These are phyloP conservation scores for Ophioninae sp. DNA, from an alignment of 2,888 invertebrate genomes.

Conservation along the genomic window DNA sequence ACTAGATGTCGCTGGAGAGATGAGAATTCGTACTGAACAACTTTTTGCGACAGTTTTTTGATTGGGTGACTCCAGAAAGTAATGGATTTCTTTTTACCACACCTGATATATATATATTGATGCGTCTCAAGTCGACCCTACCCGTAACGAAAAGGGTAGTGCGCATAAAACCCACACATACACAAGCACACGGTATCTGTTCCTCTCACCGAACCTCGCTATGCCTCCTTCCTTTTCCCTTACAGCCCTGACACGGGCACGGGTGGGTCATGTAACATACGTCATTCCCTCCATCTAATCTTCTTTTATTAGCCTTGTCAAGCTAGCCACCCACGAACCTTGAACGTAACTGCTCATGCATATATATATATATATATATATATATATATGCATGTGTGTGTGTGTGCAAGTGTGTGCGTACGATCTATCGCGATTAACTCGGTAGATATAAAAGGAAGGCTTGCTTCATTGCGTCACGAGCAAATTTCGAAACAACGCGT, in stretches of 20 bases:
- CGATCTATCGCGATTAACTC: conserved; percentile 17
- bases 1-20: too few species aligned
- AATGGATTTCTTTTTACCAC: too few species aligned
- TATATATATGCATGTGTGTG: too few species aligned
- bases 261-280: conserved; percentile 60
- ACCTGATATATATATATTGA: not conserved
- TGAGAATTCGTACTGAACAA: too few species aligned
- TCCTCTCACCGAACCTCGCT: conserved; percentile 29
- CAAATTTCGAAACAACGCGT: conserved; percentile 15
- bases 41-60: too few species aligned
- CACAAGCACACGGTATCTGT: conserved; percentile 6
- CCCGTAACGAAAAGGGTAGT: conserved; percentile 1
- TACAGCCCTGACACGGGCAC: conserved; percentile 43
- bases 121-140: conserved; percentile 26
- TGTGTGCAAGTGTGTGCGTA: too few species aligned
- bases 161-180: conserved; percentile 18
- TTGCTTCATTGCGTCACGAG: conserved; percentile 9
- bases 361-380: conserved; percentile 5
- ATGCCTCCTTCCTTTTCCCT: conserved; percentile 22
- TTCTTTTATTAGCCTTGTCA: conserved; percentile 63
- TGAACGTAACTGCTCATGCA: conserved; percentile 52
- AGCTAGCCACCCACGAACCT: conserved; percentile 55
- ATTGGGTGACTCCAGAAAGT: too few species aligned
- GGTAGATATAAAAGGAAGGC: conserved; percentile 22
- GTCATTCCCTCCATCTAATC: conserved; percentile 62